These are phyloP conservation scores for Paedocypris micromegethes DNA, from an alignment of 2,797 vertebrate species.

Conservation along the genomic window DNA sequence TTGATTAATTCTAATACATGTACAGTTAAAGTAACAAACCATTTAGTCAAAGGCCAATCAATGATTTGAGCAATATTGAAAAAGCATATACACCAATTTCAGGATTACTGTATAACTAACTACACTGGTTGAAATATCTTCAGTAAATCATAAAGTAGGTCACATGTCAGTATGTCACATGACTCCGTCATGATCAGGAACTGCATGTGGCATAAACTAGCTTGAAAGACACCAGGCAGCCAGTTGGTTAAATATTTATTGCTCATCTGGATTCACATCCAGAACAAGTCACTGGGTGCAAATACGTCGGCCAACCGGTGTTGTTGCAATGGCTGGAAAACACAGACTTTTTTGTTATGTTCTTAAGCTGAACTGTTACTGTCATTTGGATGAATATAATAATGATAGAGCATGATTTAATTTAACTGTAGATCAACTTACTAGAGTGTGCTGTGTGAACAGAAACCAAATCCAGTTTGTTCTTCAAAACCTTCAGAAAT, in stretches of 20 bases:
- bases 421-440: neutral
- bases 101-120: too few relatives aligned
- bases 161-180: too few relatives aligned
- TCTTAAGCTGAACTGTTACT: constrained; percentile 22
- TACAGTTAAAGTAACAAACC: too few relatives aligned
- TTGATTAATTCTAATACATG: too few relatives aligned
- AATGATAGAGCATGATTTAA: neutral
- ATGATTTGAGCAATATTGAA: too few relatives aligned
- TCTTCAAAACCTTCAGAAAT: neutral
- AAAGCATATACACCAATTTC: too few relatives aligned
- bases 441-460: neutral
- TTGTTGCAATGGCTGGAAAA: neutral
- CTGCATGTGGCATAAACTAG: constrained; percentile 8
- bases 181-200: neutral
- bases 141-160: too few relatives aligned
- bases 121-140: too few relatives aligned
- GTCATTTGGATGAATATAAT: neutral
- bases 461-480: neutral
- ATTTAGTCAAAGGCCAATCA: too few relatives aligned
- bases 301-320: neutral
- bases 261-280: constrained; percentile 29
- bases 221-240: constrained; percentile 2
- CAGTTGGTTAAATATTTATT: constrained; percentile 23
- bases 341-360: constrained; percentile 21
- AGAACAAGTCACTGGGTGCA: constrained; percentile 17